Evolutionary conservation across 2,113 vertebrate genomes (phyloP).

Genomic region (Ophiodon elongatus): DNA sequence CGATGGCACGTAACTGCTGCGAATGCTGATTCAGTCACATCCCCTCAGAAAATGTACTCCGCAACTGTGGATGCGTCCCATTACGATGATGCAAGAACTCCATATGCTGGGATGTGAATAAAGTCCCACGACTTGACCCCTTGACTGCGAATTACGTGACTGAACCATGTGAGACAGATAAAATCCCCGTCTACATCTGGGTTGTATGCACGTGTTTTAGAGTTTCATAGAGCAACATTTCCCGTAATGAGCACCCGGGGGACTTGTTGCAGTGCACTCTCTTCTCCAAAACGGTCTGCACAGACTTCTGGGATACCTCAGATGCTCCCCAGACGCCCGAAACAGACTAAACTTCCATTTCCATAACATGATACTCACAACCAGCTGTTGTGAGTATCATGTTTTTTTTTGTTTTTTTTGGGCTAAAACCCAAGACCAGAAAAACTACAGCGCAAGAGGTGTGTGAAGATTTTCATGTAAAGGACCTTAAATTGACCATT

Average conservation of each 20-base stretch:
- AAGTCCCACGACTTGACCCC: constrained; percentile 20
- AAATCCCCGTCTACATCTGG: constrained; percentile 26
- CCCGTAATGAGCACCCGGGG: constrained; percentile 70
- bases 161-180: constrained; percentile 24
- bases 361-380: constrained; percentile 47
- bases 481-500: constrained; percentile 34
- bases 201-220: constrained; percentile 17
- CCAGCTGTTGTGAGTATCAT: not conserved
- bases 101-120: constrained; percentile 14
- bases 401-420: not conserved
- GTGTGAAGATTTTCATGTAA: too few species aligned
- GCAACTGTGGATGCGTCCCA: not conserved
- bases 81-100: not conserved
- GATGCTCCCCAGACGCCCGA: constrained; percentile 36
- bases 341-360: constrained; percentile 59
- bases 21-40: not conserved
- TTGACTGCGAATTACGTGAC: constrained; percentile 23
- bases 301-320: constrained; percentile 58
- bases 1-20: not conserved
- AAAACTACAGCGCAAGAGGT: constrained; percentile 2
- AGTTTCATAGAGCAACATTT: constrained; percentile 26
- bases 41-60: not conserved
- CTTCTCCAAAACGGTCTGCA: constrained; percentile 41
- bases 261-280: constrained; percentile 40
- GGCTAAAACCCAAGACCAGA: not conserved